A percentile compares a stretch with the other conserved stretches of the same genome.
These are phyloP conservation scores for Falco rusticolus DNA, from an alignment of 2,797 vertebrate species.

Conservation along the genomic window DNA sequence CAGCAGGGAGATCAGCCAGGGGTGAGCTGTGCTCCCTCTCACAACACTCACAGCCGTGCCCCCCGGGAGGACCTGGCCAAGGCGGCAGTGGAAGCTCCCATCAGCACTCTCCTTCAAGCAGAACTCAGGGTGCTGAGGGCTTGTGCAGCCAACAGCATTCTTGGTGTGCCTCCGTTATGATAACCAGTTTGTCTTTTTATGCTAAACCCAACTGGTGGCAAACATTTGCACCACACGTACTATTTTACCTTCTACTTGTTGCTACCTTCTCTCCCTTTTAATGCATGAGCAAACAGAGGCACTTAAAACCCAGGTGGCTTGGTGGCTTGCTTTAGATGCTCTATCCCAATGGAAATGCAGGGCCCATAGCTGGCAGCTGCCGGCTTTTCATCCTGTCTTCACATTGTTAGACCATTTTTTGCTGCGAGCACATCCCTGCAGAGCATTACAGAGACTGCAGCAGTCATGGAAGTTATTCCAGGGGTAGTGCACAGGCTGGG, in stretches of 20 bases:
- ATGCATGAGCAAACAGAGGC: neutral
- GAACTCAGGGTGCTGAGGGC: neutral
- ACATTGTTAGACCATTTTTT: neutral
- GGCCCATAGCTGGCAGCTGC: neutral
- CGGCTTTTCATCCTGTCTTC: neutral
- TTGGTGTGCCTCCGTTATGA: neutral
- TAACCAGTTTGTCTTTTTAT: neutral
- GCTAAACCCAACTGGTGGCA: neutral
- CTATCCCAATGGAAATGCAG: neutral
- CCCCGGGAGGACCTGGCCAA: neutral
- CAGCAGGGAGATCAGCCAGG: fast-evolving
- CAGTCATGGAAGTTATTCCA: neutral
- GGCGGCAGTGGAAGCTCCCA: neutral
- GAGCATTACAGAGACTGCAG: fast-evolving
- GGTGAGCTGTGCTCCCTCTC: neutral
- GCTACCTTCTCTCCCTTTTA: neutral
- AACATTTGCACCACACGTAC: neutral
- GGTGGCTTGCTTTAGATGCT: neutral
- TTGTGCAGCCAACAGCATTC: neutral
- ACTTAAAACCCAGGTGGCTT: neutral
- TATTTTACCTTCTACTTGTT: neutral
- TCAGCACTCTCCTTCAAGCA: neutral
- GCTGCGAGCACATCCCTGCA: neutral
- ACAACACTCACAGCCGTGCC: too few species aligned
- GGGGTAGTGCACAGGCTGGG: neutral